Evolutionary conservation across 2,888 invertebrate species (phyloP), one percentile per base, ranked within the genome.

Genomic region (Scaptomyza caliginosa): DNA sequence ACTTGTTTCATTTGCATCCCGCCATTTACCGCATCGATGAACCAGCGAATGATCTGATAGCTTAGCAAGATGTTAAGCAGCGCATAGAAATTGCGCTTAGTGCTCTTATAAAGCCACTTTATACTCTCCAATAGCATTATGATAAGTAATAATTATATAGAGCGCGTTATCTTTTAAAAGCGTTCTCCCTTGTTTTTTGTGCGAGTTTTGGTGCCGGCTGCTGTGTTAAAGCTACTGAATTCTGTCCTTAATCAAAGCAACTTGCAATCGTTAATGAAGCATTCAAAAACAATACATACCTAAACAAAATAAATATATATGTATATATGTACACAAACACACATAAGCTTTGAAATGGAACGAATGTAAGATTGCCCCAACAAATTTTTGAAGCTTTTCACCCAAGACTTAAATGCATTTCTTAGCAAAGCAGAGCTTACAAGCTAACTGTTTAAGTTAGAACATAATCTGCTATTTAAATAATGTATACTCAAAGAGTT

Each of bases 1-100:
- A 39, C 60, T 54, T 45, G 54, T 23, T 48, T 48, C 54, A 49
- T 45, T 40, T 17, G 46, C 32, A n/a, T 19, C 34, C 55, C 54
- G 42, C 16, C 56, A 39, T 56, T 48, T 21, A 52, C 36, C 21
- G 51, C 45, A 36, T 81, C 70, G 63, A 75, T 51, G 16, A 86
- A 67, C 88, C 89, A 89, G 32, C 81, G 89, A 66, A 89, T 67
- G 62, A 87, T 36, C 63, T 86, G 78, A 73, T 76, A 77, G 23
- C 76, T 66, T 70, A 88, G 66, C 32, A 88, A 65, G 34, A 89
- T 52, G 17, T 68, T 77, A 19, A 77, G 60, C 30, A 85, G 65
- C 17, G 46, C 48, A 40, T 50, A 21, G 13, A 79, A 51, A 48
- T 64, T 67, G 23, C 56, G 71, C 19, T 65, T 60, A n/a, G 68